Evolutionary conservation across 2,113 vertebrate genomes (phyloP).

Genomic region (Strix aluco): DNA sequence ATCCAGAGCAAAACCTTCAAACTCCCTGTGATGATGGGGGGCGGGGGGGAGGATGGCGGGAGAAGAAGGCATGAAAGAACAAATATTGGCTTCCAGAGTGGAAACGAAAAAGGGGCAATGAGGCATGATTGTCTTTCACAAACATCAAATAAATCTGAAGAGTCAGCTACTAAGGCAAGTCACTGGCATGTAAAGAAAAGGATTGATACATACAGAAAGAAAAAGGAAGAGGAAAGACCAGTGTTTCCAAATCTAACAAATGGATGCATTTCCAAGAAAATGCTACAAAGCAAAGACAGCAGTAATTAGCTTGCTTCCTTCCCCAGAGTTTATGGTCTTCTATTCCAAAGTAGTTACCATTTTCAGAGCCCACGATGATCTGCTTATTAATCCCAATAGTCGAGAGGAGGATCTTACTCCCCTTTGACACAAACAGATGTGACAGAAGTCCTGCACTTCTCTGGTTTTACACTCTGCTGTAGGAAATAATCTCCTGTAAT

Average conservation of each 20-base stretch:
- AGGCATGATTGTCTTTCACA: background rate
- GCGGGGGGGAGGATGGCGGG: accelerated
- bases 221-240: background rate
- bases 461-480: background rate
- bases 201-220: background rate
- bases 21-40: background rate
- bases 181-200: background rate
- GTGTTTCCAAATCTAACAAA: background rate
- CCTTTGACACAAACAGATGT: background rate
- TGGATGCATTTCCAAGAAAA: background rate
- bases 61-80: background rate
- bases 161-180: background rate
- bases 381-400: background rate
- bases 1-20: background rate
- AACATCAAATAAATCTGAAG: background rate
- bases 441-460: background rate
- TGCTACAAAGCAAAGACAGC: background rate
- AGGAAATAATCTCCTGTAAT: background rate
- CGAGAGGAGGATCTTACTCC: background rate
- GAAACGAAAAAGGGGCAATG: background rate
- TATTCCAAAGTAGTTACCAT: background rate
- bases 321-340: background rate
- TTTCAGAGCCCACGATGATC: background rate
- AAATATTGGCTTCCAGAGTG: background rate
- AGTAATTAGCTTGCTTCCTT: background rate